phyloP scores from a whole-genome alignment of 2,888 invertebrate species.

The Oxyteleia sp. region DNA sequence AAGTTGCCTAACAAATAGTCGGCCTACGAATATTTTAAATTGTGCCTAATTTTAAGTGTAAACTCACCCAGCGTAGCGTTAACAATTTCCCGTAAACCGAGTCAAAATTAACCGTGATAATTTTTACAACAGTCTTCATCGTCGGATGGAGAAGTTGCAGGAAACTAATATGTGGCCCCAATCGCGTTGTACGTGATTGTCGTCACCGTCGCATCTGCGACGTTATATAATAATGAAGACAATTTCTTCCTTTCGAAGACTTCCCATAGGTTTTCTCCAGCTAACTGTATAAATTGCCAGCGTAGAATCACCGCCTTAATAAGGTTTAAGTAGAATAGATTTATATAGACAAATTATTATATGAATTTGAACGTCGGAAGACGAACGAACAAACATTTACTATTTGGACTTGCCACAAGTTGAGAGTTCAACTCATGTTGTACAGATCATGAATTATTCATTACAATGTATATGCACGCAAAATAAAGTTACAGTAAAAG shows the following conservation, averaged over 20 bases:
- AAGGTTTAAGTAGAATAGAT: conserved; percentile 84
- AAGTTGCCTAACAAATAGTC: too few species aligned
- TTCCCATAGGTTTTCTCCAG: conserved; percentile 83
- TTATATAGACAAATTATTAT: conserved; percentile 84
- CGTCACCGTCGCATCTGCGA: conserved; percentile 36
- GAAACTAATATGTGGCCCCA: conserved; percentile 45
- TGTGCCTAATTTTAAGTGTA: conserved; percentile 15
- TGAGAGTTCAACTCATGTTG: too few species aligned
- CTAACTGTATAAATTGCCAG: conserved; percentile 86
- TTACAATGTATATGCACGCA: too few species aligned
- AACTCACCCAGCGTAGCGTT: not conserved
- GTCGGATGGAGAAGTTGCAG: conserved; percentile 45
- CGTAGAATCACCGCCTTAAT: conserved; percentile 85
- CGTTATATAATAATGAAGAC: conserved; percentile 48
- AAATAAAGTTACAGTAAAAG: too few species aligned
- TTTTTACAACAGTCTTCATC: conserved; percentile 62
- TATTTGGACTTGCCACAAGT: conserved; percentile 26
- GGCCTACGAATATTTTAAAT: conserved; percentile 1
- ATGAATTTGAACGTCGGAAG: conserved; percentile 20
- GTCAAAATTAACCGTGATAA: conserved; percentile 56
- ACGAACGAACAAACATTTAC: conserved; percentile 12
- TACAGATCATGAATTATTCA: too few species aligned
- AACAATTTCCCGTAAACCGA: conserved; percentile 29
- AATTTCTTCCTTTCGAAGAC: conserved; percentile 82
- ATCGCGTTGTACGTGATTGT: conserved; percentile 60